Evolutionary conservation across 1,140 invertebrate species (phyloP), one percentile per base, ranked within the genome.

Genomic region (Uloborus diversus): DNA sequence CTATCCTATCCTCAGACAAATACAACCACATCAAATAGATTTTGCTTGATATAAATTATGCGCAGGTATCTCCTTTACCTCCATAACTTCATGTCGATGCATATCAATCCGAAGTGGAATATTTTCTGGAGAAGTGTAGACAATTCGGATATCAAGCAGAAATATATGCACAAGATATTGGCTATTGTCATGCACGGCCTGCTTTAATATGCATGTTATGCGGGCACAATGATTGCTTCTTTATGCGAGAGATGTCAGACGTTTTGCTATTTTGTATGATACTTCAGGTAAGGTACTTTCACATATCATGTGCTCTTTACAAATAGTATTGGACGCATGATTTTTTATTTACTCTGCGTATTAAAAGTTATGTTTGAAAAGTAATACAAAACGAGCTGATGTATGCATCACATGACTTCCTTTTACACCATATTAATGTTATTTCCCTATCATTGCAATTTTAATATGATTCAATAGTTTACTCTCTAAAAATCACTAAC

Each of bases 191-290:
- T 68, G 47, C 37, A n/a, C 65, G 51, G 42, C 17, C 51, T 70
- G 23, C 51, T 70, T 70, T 57, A 70, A 70, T 59, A 70, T 70
- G 51, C 68, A 70, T 70, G 51, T 17, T 57, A 70, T 70, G 68
- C 68, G 68, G 68, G 68, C 32, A 28, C 68, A 57, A 25, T 28
- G 33, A 70, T 57, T 70, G 51, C 32, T 59, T 57, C 68, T 57
- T 70, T 53, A 57, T 70, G 35, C 68, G 53, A 59, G 35, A 68
- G 30, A 68, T 68, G 64, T 56, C 51, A 57, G 57, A n/a, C 3
- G 37, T 57, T 70, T 57, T 70, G 57, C 57, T 70, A 53, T 57
- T 57, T 32, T 20, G 20, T 11, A 23, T 4, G 23, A 14, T 35
- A 4, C 35, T n/a, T 25, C 20, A 27, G 33, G 35, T 20, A 25